These are phyloP conservation scores for Anneissia japonica DNA, from an alignment of 35 echinoderm and acorn worm genomes.

Conservation along the genomic window DNA sequence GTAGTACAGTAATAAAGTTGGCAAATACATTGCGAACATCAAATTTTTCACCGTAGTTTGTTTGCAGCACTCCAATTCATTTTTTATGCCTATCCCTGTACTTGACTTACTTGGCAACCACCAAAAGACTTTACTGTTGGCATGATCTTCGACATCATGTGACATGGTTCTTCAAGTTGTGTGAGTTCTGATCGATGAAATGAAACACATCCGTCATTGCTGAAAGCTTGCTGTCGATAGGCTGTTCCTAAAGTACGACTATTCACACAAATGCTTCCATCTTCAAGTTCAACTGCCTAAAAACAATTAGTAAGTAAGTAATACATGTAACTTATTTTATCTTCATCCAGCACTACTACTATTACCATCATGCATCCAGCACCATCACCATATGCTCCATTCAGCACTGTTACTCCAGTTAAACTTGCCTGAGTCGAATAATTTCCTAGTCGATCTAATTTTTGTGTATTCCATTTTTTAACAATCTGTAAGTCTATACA, in stretches of 20 bases:
- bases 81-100: too few species aligned
- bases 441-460: neutral
- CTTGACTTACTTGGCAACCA: constrained; percentile 50
- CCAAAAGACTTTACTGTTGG: constrained; percentile 54
- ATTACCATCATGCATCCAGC: neutral
- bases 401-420: neutral
- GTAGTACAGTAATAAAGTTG: too few species aligned
- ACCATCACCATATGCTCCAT: neutral
- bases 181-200: constrained; percentile 45
- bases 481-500: too few species aligned
- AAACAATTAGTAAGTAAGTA: neutral
- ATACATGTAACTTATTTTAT: neutral
- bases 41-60: too few species aligned
- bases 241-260: constrained; percentile 38
- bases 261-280: constrained; percentile 58
- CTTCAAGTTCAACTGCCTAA: constrained; percentile 62
- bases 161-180: constrained; percentile 52
- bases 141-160: constrained; percentile 48
- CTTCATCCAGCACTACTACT: neutral
- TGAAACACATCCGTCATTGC: constrained; percentile 39
- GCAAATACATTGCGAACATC: too few species aligned
- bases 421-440: constrained; percentile 5
- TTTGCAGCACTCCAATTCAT: too few species aligned
- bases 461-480: neutral
- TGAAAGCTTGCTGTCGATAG: constrained; percentile 50